phyloP scores from a whole-genome alignment of 30 jellyfish, hydroid and myxozoan genomes.

The Chironex yamaguchii region DNA sequence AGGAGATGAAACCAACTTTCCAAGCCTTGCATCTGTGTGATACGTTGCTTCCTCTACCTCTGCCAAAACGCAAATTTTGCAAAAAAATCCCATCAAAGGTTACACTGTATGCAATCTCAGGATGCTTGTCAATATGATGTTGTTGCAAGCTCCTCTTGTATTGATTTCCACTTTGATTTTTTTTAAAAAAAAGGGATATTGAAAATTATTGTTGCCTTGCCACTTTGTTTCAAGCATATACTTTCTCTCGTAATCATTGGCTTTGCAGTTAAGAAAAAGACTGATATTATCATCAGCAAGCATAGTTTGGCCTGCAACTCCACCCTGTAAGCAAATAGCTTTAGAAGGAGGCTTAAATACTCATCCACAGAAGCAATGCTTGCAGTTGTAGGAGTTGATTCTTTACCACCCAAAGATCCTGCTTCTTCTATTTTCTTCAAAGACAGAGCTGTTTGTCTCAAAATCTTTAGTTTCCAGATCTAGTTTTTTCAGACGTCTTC shows the following conservation, averaged over 20 bases:
- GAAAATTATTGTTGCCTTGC: background rate
- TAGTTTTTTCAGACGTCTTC: no score
- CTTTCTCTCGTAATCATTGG: conserved; percentile 1
- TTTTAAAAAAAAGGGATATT: background rate
- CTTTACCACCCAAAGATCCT: no score
- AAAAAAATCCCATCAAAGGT: background rate
- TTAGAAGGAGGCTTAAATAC: no score
- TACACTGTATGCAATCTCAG: background rate
- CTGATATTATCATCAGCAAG: conserved; percentile 2
- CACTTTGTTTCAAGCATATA: conserved; percentile 6
- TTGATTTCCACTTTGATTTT: background rate
- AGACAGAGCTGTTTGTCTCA: no score
- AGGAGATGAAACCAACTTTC: conserved; percentile 12
- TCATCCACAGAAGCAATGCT: no score
- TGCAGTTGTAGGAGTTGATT: no score
- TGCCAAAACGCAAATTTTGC: conserved; percentile 8
- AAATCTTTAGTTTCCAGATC: no score
- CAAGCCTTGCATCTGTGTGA: conserved; percentile 18
- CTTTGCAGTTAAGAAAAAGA: background rate
- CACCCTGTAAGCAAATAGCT: no score
- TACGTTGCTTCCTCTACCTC: conserved; percentile 24
- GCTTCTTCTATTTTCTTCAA: no score
- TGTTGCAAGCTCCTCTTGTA: conserved; percentile 6
- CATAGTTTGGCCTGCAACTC: no score
- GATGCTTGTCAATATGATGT: conserved; percentile 9